Evolutionary conservation across 2,797 vertebrate species (phyloP).

Genomic region (Tamandua tetradactyla): DNA sequence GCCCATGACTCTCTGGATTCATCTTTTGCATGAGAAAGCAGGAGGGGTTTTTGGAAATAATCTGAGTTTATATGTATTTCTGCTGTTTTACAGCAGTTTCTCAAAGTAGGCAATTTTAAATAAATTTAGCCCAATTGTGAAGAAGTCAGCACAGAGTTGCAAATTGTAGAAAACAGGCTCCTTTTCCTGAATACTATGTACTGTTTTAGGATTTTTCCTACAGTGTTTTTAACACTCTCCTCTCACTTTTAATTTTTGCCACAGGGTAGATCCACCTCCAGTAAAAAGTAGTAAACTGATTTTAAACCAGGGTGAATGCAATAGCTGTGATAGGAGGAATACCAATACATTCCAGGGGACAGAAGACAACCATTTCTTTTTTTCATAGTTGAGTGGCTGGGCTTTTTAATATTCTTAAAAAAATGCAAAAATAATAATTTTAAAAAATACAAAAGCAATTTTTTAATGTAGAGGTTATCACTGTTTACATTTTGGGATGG

Average conservation of each 20-base stretch:
- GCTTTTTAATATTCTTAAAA: neutral
- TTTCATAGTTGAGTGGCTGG: neutral
- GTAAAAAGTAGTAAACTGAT: neutral
- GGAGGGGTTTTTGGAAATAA: neutral
- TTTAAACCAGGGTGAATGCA: neutral
- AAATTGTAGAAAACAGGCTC: neutral
- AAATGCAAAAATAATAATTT: neutral
- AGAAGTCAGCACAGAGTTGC: neutral
- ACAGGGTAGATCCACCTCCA: neutral
- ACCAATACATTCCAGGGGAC: neutral
- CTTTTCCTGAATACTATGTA: neutral
- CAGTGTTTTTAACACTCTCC: neutral
- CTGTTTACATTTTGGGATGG: neutral
- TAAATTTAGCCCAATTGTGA: neutral
- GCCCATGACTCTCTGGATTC: neutral
- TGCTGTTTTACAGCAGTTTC: slow-evolving; percentile 13
- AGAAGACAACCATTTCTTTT: neutral
- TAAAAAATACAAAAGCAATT: neutral
- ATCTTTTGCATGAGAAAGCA: neutral
- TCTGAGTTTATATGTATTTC: neutral
- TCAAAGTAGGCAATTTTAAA: slow-evolving; percentile 10
- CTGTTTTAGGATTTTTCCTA: neutral
- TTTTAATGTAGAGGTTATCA: neutral
- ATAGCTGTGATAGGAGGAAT: neutral
- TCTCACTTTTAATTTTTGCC: neutral